Base-by-base conservation (phyloP, 2,888 invertebrate genomes). In the Antheraea assamensis region DNA sequence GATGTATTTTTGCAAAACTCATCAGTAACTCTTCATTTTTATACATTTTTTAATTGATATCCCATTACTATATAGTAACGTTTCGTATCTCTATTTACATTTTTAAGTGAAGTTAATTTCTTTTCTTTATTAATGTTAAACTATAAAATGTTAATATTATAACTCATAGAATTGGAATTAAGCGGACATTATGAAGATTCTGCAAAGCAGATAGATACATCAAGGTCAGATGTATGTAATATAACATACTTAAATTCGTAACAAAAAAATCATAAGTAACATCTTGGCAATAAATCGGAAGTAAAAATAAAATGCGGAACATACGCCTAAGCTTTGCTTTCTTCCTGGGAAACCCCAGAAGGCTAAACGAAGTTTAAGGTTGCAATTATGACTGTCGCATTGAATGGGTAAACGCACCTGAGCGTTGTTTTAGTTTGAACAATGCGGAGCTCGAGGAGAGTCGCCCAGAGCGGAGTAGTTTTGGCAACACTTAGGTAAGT, bases 381-480 rank as follows among this genome's bases (percentile, higher is more conserved):
- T 79, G 75, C 77, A 81, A 85, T 86, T 85, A 84, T 85, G 82
- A 84, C 81, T 82, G 80, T 82, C 77, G 78, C 82, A 84, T 82
- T 87, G 83, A 84, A 83, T 84, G 82, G 80, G 80, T 82, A 64
- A 81, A 81, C 81, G 75, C 80, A 84, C 80, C 80, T 82, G 85
- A 82, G 79, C 76, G 77, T 84, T 82, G 84, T 80, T 82, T 92
- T 92, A 94, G 94, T 94, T 88, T 79, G 76, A 82, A 92, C 85
- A 88, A 93, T 93, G 93, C 85, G 82, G 90, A 88, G 91, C 92
- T 88, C 88, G 91, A 87, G 93, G 85, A 76, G 87, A 90, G 93
- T 92, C 93, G 93, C 88, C 83, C 85, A 86, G 84, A 80, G 78
- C 82, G 82, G 82, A 80, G 89, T 85, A 82, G 83, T 90, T 82